phyloP scores from a whole-genome alignment of 2,888 invertebrate species.

The Creontiades dilutus region DNA sequence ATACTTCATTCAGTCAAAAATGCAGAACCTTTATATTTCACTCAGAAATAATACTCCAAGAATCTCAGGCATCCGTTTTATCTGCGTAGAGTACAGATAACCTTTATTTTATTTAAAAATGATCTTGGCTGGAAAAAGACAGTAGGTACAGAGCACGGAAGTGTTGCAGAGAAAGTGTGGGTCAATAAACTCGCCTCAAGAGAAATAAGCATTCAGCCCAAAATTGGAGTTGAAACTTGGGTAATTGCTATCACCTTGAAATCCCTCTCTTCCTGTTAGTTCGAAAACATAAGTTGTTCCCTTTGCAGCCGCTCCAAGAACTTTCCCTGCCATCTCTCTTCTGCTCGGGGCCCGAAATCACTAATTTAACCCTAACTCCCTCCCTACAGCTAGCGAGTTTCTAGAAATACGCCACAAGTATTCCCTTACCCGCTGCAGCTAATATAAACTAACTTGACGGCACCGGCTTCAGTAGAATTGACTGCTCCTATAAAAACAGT shows the following conservation, averaged over 20 bases:
- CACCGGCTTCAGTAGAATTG: neutral
- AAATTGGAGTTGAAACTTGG: constrained; percentile 20
- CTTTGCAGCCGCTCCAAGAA: neutral
- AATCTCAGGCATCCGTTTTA: no score
- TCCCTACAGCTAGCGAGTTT: neutral
- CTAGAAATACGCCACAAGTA: neutral
- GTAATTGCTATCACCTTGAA: constrained; percentile 2
- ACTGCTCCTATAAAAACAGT: neutral
- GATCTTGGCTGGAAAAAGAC: no score
- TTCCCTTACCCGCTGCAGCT: neutral
- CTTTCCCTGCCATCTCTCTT: neutral
- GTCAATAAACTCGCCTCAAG: neutral
- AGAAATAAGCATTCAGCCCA: neutral
- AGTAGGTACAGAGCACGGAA: neutral
- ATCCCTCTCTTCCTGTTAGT: neutral
- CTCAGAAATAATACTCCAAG: no score
- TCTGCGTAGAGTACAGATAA: no score
- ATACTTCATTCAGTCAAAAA: no score
- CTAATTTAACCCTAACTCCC: neutral
- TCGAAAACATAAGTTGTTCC: constrained; percentile 12
- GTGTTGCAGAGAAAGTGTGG: neutral
- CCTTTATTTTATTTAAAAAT: no score
- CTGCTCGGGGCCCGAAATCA: neutral
- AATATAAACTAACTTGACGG: neutral
- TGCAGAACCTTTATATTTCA: no score